phyloP scores from a whole-genome alignment of 2,797 vertebrate genomes.

The Uromys caudimaculatus region DNA sequence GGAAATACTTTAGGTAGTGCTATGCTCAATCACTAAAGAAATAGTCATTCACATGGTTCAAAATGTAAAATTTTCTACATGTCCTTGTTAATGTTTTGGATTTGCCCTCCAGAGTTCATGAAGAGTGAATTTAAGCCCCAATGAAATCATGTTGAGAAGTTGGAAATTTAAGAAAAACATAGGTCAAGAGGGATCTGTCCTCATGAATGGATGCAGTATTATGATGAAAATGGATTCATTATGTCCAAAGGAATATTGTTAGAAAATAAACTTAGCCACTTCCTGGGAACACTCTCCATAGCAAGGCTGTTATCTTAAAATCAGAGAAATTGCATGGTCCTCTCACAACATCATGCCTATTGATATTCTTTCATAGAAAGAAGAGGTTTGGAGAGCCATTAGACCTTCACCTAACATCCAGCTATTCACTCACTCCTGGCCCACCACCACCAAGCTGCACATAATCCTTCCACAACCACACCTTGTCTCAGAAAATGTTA shows the following conservation, averaged over 20 bases:
- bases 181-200: background rate
- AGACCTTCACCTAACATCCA: background rate
- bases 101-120: background rate
- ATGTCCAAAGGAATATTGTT: background rate
- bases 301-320: background rate
- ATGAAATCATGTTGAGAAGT: background rate
- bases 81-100: background rate
- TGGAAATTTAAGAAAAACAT: background rate
- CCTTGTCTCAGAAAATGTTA: background rate
- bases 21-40: background rate
- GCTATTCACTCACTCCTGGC: background rate
- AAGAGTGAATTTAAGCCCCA: background rate
- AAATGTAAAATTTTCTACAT: slow-evolving; percentile 33
- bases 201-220: background rate
- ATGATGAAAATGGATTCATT: background rate
- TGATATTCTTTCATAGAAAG: background rate
- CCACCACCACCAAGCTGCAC: background rate
- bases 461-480: background rate
- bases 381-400: background rate
- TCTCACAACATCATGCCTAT: background rate
- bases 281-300: background rate
- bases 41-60: background rate
- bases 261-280: background rate
- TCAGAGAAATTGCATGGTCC: background rate
- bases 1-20: background rate